These are phyloP conservation scores for Oscheius sp. DNA, from an alignment of 2,888 invertebrate species.

Conservation along the genomic window DNA sequence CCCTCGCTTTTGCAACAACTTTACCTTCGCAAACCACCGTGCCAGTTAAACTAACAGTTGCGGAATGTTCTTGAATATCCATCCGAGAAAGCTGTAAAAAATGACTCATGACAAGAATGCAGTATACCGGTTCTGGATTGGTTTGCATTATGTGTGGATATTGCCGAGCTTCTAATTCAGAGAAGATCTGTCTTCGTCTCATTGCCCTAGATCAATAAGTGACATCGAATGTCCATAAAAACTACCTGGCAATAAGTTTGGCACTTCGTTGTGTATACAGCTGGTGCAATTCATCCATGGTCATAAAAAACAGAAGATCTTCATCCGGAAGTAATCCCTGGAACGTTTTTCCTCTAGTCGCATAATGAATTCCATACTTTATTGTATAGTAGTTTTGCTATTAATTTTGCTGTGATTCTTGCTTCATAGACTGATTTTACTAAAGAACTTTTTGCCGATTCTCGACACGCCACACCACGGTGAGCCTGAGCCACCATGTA, in stretches of 20 bases:
- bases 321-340: conserved; percentile 74
- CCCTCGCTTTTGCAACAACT: conserved; percentile 81
- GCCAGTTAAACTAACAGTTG: conserved; percentile 75
- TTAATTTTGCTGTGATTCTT: conserved; percentile 43
- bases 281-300: conserved; percentile 73
- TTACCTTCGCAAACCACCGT: conserved; percentile 83
- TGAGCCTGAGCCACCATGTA: conserved; percentile 73
- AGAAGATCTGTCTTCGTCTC: conserved; percentile 79
- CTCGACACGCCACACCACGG: conserved; percentile 75
- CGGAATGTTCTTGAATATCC: background rate
- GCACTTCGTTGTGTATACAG: conserved; percentile 49
- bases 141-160: conserved; percentile 80
- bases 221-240: background rate
- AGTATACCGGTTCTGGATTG: conserved; percentile 74
- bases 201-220: conserved; percentile 77
- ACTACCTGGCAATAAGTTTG: conserved; percentile 48
- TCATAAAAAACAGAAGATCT: conserved; percentile 74
- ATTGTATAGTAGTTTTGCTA: conserved; percentile 48
- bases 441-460: conserved; percentile 60
- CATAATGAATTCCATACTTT: conserved; percentile 33
- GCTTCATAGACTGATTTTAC: conserved; percentile 47
- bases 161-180: conserved; percentile 78
- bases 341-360: background rate
- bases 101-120: background rate
- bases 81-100: conserved; percentile 12